phyloP scores from a whole-genome alignment of 2,797 vertebrate species.

The Microctenopoma steveboyesi region DNA sequence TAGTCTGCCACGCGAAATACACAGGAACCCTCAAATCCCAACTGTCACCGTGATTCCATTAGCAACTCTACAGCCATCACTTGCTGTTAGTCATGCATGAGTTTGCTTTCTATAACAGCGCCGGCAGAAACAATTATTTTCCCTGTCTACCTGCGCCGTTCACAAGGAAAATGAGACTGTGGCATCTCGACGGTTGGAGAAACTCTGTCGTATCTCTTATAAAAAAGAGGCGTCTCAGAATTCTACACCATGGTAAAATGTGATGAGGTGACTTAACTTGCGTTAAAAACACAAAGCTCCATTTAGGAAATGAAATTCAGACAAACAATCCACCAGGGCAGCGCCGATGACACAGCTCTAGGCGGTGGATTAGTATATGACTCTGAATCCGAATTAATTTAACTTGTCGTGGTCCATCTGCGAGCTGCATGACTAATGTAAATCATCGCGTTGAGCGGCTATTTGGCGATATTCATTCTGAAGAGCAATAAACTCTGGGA shows the following conservation, averaged over 20 bases:
- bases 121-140: constrained; percentile 30
- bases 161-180: constrained; percentile 36
- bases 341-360: constrained; percentile 31
- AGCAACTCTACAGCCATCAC: constrained; percentile 5
- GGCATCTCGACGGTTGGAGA: constrained; percentile 10
- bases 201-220: constrained; percentile 12
- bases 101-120: neutral
- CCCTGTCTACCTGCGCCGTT: constrained; percentile 31
- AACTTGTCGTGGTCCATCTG: constrained; percentile 33
- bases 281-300: constrained; percentile 11
- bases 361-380: constrained; percentile 32
- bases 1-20: neutral
- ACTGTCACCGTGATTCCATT: neutral
- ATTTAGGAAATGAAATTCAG: constrained; percentile 30
- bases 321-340: constrained; percentile 23
- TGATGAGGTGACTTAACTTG: neutral
- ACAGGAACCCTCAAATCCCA: constrained; percentile 3
- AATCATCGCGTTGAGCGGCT: constrained; percentile 29
- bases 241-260: neutral
- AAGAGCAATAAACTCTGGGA: constrained; percentile 35
- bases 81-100: constrained; percentile 16
- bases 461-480: constrained; percentile 46
- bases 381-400: constrained; percentile 46
- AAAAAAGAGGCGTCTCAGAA: neutral
- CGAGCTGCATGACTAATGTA: constrained; percentile 39